Evolutionary conservation across 2,888 invertebrate species (phyloP).

Genomic region (Yponomeuta plumbellus): DNA sequence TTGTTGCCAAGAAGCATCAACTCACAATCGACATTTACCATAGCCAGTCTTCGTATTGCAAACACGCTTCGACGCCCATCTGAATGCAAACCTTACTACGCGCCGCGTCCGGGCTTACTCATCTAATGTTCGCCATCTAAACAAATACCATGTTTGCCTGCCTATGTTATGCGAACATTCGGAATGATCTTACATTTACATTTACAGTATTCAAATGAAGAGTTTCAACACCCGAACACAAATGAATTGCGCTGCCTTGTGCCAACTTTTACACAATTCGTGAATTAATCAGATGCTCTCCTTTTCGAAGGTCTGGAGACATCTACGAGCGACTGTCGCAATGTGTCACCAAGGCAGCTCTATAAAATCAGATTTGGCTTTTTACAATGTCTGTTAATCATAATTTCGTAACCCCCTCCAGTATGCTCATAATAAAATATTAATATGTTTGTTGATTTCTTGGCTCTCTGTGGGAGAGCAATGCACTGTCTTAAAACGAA

Average conservation of each 20-base stretch:
- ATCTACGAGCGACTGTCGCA: not conserved
- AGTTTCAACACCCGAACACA: not conserved
- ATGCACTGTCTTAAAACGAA: slow-evolving; percentile 30
- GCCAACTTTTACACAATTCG: not conserved
- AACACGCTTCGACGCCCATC: slow-evolving; percentile 57
- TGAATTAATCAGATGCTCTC: not conserved
- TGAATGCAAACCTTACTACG: slow-evolving; percentile 58
- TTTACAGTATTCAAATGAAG: not conserved
- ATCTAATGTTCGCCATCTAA: slow-evolving; percentile 56
- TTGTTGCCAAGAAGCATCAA: not conserved
- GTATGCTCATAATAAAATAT: not conserved
- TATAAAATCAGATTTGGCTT: not conserved
- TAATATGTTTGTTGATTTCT: not conserved
- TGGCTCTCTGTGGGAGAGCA: slow-evolving; percentile 48
- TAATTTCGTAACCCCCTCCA: not conserved
- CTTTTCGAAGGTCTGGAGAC: not conserved
- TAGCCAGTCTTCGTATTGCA: slow-evolving; percentile 63
- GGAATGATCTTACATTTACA: not conserved
- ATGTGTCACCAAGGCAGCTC: not conserved
- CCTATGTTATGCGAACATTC: not conserved
- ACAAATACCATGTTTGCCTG: slow-evolving; percentile 37
- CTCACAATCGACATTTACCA: slow-evolving; percentile 23
- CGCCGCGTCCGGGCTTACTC: slow-evolving; percentile 69
- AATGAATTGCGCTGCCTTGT: slow-evolving; percentile 3
- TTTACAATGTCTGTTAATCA: slow-evolving; percentile 8